phyloP scores from a whole-genome alignment of 2,888 invertebrate genomes.

The Malthinus seriepunctatus region DNA sequence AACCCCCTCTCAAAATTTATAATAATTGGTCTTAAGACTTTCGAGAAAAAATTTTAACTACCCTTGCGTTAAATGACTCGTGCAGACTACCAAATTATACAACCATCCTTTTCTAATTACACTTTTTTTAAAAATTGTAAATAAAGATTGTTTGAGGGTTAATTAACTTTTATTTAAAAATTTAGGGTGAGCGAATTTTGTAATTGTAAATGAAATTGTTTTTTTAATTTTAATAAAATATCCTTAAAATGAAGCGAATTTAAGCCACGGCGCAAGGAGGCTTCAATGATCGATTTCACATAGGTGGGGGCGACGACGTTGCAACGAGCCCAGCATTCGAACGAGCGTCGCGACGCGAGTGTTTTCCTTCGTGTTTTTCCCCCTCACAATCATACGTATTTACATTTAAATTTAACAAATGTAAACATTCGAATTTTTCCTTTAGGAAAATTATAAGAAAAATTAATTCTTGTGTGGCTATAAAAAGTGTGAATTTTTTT shows the following conservation, averaged over 20 bases:
- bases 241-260: constrained; percentile 17
- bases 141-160: no score
- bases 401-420: constrained; percentile 23
- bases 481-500: constrained; percentile 9
- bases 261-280: constrained; percentile 46
- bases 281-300: constrained; percentile 44
- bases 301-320: constrained; percentile 50
- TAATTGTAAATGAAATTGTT: constrained; percentile 10
- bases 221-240: constrained; percentile 17
- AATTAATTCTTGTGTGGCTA: background rate
- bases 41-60: background rate
- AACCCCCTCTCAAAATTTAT: constrained; percentile 1
- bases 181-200: constrained; percentile 5
- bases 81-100: no score
- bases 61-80: no score
- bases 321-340: constrained; percentile 49
- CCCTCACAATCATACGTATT: constrained; percentile 46
- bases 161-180: background rate
- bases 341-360: constrained; percentile 53
- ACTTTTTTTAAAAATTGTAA: no score
- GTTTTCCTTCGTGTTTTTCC: constrained; percentile 36
- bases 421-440: constrained; percentile 13
- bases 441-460: background rate
- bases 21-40: constrained; percentile 1
- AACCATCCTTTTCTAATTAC: no score